Percentiles rank a stretch among this genome's conserved stretches.
Conservation (phyloP, 2,888 invertebrate genomes). For the Lycia hirtaria region DNA sequence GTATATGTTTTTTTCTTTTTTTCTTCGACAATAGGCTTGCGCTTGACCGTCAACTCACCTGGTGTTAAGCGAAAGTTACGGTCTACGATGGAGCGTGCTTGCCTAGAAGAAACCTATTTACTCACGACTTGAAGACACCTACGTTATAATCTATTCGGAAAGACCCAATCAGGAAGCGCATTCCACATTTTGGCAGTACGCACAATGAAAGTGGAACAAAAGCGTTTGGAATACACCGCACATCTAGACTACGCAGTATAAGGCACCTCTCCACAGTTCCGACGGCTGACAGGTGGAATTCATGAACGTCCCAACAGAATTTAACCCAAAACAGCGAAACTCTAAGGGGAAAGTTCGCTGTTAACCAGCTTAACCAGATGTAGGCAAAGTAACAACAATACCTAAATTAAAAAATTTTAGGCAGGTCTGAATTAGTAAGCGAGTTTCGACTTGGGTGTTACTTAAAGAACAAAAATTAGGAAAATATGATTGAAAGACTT, state of each 20-base stretch:
- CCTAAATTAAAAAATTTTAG: constrained; percentile 66
- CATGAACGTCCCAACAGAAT: constrained; percentile 15
- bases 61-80: no score
- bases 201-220: no score
- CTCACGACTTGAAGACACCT: no score
- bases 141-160: no score
- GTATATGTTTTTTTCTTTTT: no score
- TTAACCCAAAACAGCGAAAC: constrained; percentile 38
- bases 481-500: not conserved
- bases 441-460: constrained; percentile 26
- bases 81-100: no score
- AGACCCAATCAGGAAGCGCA: no score
- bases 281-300: constrained; percentile 8
- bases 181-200: no score
- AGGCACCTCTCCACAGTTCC: constrained; percentile 4
- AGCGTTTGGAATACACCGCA: not conserved
- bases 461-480: not conserved
- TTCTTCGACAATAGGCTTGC: no score
- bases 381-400: constrained; percentile 48
- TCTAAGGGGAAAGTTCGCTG: constrained; percentile 36
- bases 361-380: constrained; percentile 7
- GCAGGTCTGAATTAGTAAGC: constrained; percentile 57
- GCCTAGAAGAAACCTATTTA: no score
- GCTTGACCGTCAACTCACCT: no score
- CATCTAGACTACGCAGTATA: not conserved